Evolutionary conservation across 2,797 vertebrate genomes (phyloP).

Genomic region (Emydoidea blandingii): DNA sequence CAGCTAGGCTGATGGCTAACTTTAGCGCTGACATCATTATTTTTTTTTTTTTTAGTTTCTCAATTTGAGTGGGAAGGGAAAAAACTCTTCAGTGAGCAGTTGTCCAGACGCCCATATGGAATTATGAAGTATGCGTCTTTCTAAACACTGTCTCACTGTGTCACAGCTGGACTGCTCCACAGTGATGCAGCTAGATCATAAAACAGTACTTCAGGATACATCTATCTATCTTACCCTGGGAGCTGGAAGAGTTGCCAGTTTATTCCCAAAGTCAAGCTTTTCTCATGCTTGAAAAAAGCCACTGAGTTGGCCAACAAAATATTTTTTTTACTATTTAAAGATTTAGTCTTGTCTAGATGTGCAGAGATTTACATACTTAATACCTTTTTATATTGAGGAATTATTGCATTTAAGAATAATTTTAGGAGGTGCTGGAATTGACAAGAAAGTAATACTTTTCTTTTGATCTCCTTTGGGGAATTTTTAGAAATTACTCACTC

Average conservation of each 20-base stretch:
- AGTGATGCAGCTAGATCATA: not conserved
- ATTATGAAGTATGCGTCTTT: not conserved
- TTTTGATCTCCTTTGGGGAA: not conserved
- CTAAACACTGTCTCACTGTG: not conserved
- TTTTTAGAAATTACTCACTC: not conserved
- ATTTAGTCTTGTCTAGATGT: constrained; percentile 33
- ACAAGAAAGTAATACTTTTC: not conserved
- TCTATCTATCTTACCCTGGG: constrained; percentile 15
- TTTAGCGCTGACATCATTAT: not conserved
- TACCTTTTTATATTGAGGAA: not conserved
- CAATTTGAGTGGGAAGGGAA: not conserved
- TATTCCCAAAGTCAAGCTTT: constrained; percentile 9
- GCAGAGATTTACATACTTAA: not conserved
- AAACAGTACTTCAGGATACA: not conserved
- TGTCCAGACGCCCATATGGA: not conserved
- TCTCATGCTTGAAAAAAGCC: constrained; percentile 13
- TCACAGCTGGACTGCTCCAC: not conserved
- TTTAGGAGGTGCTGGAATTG: constrained; percentile 7
- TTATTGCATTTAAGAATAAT: not conserved
- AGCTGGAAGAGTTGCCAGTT: constrained; percentile 18
- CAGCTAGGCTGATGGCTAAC: not conserved
- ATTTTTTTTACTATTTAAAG: constrained; percentile 54
- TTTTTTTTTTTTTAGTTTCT: not conserved
- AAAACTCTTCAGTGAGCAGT: constrained; percentile 3
- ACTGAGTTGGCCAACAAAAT: constrained; percentile 51